Base-by-base conservation (phyloP, 64 coral and sea anemone species). In the Porites lutea region DNA sequence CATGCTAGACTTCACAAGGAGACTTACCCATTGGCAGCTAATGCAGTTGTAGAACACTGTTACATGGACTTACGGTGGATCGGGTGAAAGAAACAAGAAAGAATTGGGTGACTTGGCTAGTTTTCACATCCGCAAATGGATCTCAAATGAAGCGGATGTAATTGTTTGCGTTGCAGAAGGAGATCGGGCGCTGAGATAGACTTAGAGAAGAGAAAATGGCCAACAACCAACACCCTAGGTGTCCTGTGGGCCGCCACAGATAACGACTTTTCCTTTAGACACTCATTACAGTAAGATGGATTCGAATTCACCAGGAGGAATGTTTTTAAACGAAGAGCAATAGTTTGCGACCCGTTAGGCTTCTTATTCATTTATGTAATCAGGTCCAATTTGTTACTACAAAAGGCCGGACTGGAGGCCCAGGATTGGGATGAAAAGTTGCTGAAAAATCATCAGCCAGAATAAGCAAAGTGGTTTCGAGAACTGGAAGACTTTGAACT, bases 231-330 rank as follows among this genome's bases (percentile, higher is more conserved):
- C 59, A 96, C 94, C 46, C 72, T 95, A 4, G 93, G 88, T 72
- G 88, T 90, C 3, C 27, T 84, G 22, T 96, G 90, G 90, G 82
- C 59, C 46, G 61, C 74, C 22, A 48, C 50, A 61, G 90, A 92
- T 86, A 78, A 94, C 54, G 55, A 88, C 71, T 89, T 94, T 27
- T 80, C 46, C 44, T 89, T 93, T 60, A 18, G 48, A 18, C 86
- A 88, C 27, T 37, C 27, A 37, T 37, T 37, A 37, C 27, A 37
- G 27, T 37, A 37, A 37, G 27, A 37, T 19, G 62, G 88, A 22
- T 96, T 90, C 47, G 76, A 69, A 20, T 86, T 74, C 15, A 96
- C 89, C 4, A 96, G 89, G 62, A 27, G 79, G 13, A 96, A 96
- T 49, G 81, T 95, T 16, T 53, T 95, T 4, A 90, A 78, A 16